Evolutionary conservation across 1,140 invertebrate species (phyloP).

Genomic region (Drosophila micromelanica): DNA sequence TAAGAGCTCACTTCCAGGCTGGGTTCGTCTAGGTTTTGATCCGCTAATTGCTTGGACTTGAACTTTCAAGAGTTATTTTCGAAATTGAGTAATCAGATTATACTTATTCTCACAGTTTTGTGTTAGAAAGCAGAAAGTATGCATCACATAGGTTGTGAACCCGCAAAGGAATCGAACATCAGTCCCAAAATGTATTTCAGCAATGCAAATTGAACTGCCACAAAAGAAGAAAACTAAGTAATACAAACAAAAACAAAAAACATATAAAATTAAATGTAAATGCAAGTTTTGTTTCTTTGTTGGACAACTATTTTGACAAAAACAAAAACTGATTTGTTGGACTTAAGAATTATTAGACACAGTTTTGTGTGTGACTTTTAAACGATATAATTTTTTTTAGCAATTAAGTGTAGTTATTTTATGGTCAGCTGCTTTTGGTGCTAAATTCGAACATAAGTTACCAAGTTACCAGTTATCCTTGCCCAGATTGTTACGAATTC

Average conservation of each 20-base stretch:
- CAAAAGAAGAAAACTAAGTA: conserved; percentile 24
- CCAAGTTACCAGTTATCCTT: conserved; percentile 27
- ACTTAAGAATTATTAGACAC: conserved; percentile 46
- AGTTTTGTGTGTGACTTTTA: conserved; percentile 61
- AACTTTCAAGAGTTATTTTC: conserved; percentile 12
- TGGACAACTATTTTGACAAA: conserved; percentile 56
- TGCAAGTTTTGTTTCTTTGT: neutral
- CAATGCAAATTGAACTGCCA: conserved; percentile 65
- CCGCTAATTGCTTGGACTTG: conserved; percentile 8
- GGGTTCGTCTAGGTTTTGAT: conserved; percentile 30
- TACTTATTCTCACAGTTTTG: conserved; percentile 5
- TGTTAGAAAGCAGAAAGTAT: neutral
- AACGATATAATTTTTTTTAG: conserved; percentile 60
- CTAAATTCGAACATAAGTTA: conserved; percentile 68
- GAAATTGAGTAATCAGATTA: neutral
- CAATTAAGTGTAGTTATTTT: conserved; percentile 78
- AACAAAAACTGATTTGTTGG: conserved; percentile 51
- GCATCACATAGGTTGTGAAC: conserved; percentile 41
- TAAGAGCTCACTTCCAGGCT: conserved; percentile 26
- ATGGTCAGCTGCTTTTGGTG: conserved; percentile 78
- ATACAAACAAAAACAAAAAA: neutral
- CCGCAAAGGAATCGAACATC: conserved; percentile 12
- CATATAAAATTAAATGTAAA: too few relatives aligned
- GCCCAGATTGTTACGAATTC: conserved; percentile 41
- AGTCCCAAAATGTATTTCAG: conserved; percentile 39